Percentiles rank a stretch among this genome's conserved stretches.
Conservation (phyloP, 2,797 vertebrate species). For the Urocyon cinereoargenteus region DNA sequence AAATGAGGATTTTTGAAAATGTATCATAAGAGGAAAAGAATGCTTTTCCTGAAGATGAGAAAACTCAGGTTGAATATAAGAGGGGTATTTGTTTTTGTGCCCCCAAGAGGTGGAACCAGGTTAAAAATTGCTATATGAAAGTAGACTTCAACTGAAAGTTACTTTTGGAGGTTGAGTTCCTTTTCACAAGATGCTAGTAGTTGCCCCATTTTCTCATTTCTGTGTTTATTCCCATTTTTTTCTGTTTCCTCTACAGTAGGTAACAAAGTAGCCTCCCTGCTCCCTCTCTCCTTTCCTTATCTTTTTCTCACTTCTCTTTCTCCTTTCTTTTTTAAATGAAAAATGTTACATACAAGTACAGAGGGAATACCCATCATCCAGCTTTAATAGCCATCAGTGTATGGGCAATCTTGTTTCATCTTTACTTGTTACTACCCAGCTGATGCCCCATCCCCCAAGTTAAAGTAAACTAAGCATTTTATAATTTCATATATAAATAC, state of each 20-base stretch:
- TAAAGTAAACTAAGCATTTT: neutral
- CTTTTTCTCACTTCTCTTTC: neutral
- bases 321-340: neutral
- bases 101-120: neutral
- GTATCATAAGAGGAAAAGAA: neutral
- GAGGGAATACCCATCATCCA: neutral
- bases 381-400: neutral
- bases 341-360: neutral
- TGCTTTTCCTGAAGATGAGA: neutral
- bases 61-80: neutral
- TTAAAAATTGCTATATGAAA: neutral
- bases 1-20: constrained; percentile 30
- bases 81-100: constrained; percentile 16
- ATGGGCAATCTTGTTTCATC: neutral
- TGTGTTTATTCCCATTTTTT: neutral
- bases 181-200: neutral
- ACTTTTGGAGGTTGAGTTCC: neutral
- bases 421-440: neutral
- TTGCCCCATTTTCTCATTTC: neutral
- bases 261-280: neutral
- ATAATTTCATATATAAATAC: neutral
- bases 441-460: neutral
- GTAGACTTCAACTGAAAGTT: constrained; percentile 42
- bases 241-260: neutral
- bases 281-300: neutral